These are phyloP conservation scores for Lysiphlebus fabarum DNA, from an alignment of 1,140 invertebrate genomes.

Conservation along the genomic window DNA sequence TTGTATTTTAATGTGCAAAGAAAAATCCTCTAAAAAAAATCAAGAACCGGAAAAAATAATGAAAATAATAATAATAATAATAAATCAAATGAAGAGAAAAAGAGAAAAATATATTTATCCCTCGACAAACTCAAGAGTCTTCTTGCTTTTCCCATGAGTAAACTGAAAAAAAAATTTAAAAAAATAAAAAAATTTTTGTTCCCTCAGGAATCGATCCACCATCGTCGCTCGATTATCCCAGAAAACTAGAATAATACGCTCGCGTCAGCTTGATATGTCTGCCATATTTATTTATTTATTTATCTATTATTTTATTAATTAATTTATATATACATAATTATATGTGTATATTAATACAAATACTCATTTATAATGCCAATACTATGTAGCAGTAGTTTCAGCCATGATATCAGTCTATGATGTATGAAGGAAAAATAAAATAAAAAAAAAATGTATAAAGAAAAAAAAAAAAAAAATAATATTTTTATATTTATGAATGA, in stretches of 20 bases:
- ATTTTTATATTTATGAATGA: no score
- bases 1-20: neutral
- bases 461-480: no score
- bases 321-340: neutral
- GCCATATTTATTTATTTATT: slow-evolving; percentile 12
- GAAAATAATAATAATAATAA: slow-evolving; percentile 11
- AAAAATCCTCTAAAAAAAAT: no score
- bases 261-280: slow-evolving; percentile 22
- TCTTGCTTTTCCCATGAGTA: slow-evolving; percentile 1
- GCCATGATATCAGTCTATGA: no score
- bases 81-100: slow-evolving; percentile 9
- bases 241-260: neutral
- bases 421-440: no score
- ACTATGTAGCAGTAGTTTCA: no score
- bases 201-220: neutral
- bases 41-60: neutral
- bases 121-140: slow-evolving; percentile 4
- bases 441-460: no score
- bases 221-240: slow-evolving; percentile 14
- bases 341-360: no score
- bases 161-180: neutral
- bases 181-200: no score
- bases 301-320: slow-evolving; percentile 2
- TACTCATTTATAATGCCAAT: no score
- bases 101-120: slow-evolving; percentile 2